These are phyloP conservation scores for Epinephelus fuscoguttatus DNA, from an alignment of 2,113 vertebrate species.

Conservation along the genomic window DNA sequence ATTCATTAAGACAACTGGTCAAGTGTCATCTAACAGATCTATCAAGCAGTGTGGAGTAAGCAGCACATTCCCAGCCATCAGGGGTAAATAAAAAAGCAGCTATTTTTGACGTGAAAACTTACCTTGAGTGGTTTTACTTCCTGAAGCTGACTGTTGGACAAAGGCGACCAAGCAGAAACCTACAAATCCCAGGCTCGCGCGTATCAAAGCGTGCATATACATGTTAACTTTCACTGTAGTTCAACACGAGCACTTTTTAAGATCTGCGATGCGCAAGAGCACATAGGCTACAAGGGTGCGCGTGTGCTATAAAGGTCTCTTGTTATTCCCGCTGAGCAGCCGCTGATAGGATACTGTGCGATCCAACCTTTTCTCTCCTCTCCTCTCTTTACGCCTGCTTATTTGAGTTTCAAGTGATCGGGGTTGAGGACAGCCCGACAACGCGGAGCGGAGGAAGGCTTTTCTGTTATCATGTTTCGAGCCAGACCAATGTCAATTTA, in stretches of 20 bases:
- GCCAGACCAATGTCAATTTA: conserved; percentile 84
- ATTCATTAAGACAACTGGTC: conserved; percentile 5
- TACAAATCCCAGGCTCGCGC: conserved; percentile 88
- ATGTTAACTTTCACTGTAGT: conserved; percentile 78
- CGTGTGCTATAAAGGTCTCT: conserved; percentile 56
- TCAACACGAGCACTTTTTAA: conserved; percentile 64
- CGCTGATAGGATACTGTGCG: conserved; percentile 62
- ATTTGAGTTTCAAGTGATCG: conserved; percentile 76
- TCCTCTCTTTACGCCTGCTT: conserved; percentile 52
- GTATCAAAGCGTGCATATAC: conserved; percentile 86
- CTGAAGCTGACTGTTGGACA: conserved; percentile 90
- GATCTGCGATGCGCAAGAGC: conserved; percentile 64
- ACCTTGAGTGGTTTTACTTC: conserved; percentile 92
- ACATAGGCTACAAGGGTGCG: conserved; percentile 39
- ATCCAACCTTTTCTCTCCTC: conserved; percentile 12
- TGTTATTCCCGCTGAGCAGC: conserved; percentile 63
- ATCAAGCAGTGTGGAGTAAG: background rate
- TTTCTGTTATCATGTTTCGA: conserved; percentile 85
- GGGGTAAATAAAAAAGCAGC: background rate
- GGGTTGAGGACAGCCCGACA: conserved; percentile 70
- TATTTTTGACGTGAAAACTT: conserved; percentile 80
- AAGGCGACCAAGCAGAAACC: conserved; percentile 90
- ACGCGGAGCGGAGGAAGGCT: conserved; percentile 75
- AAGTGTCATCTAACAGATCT: conserved; percentile 3
- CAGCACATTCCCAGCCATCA: background rate